These are phyloP conservation scores for Pseudanteris insignis DNA, from an alignment of 2,888 invertebrate species.

Conservation along the genomic window DNA sequence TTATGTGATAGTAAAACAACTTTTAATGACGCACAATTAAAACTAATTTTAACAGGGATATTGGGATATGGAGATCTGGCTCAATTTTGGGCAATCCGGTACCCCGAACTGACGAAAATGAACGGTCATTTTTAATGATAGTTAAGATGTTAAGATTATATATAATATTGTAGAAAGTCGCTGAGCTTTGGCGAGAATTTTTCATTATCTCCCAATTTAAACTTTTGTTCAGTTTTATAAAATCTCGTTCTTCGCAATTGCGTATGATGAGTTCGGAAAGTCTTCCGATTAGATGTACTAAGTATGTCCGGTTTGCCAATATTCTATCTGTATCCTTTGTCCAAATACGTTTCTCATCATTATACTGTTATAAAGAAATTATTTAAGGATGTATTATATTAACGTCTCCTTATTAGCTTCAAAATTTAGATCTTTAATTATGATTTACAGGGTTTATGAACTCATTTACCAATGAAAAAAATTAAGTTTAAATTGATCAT, in stretches of 20 bases:
- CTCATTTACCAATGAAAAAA: too few relatives aligned
- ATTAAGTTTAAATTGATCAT: too few relatives aligned
- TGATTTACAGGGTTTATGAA: constrained; percentile 20
- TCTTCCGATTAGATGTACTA: constrained; percentile 32
- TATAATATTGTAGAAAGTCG: constrained; percentile 17
- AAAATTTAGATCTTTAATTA: not conserved
- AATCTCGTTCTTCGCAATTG: constrained; percentile 30
- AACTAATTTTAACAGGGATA: too few relatives aligned
- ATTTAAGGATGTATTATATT: constrained; percentile 24
- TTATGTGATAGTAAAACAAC: too few relatives aligned
- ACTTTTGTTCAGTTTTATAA: constrained; percentile 20
- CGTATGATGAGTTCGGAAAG: constrained; percentile 19
- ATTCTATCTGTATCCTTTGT: constrained; percentile 38
- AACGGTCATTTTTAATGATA: too few relatives aligned
- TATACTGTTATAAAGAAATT: constrained; percentile 42
- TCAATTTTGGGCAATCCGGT: too few relatives aligned
- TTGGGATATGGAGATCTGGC: too few relatives aligned
- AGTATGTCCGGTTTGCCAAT: constrained; percentile 38
- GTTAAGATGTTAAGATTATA: constrained; percentile 8
- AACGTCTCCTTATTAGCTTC: constrained; percentile 1
- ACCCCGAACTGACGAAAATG: too few relatives aligned
- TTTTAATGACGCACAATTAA: not conserved
- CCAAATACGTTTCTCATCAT: constrained; percentile 42
- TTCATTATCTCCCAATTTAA: constrained; percentile 32
- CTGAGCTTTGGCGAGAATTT: constrained; percentile 22